phyloP scores from a whole-genome alignment of 1,140 invertebrate species.

The Adoxophyes honmai region DNA sequence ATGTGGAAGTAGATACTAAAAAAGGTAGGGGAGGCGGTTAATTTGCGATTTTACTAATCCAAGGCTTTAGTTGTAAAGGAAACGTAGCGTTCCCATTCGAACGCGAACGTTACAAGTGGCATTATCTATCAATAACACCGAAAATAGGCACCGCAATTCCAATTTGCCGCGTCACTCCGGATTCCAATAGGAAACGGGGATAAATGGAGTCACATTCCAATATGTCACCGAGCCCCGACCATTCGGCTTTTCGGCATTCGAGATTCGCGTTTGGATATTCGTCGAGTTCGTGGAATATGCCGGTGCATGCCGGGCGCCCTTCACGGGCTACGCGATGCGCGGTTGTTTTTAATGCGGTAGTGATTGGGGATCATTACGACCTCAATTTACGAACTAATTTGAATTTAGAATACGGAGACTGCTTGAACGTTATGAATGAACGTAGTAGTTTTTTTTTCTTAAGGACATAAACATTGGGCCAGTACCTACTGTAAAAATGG shows the following conservation, averaged over 20 bases:
- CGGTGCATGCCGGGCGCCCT: conserved; percentile 41
- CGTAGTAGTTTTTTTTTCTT: no score
- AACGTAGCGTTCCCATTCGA: conserved; percentile 22
- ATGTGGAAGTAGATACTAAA: no score
- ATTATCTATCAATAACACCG: conserved; percentile 69
- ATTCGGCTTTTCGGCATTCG: conserved; percentile 63
- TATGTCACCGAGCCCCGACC: conserved; percentile 68
- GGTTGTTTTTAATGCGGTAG: neutral
- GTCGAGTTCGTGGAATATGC: conserved; percentile 16
- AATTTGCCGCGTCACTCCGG: conserved; percentile 75
- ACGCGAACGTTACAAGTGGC: conserved; percentile 53
- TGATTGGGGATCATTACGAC: no score
- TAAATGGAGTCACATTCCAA: conserved; percentile 77
- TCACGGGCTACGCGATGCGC: conserved; percentile 18
- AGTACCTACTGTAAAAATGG: no score
- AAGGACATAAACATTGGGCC: no score
- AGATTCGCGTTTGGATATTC: conserved; percentile 56
- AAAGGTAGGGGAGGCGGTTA: no score
- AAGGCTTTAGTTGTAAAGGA: no score
- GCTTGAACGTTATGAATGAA: no score
- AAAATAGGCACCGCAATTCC: conserved; percentile 73
- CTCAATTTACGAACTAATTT: no score
- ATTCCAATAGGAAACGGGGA: conserved; percentile 75
- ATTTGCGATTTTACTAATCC: no score
- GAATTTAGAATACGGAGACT: no score